phyloP scores from a whole-genome alignment of 2,113 vertebrate species.

The Sceloporus tristichus region DNA sequence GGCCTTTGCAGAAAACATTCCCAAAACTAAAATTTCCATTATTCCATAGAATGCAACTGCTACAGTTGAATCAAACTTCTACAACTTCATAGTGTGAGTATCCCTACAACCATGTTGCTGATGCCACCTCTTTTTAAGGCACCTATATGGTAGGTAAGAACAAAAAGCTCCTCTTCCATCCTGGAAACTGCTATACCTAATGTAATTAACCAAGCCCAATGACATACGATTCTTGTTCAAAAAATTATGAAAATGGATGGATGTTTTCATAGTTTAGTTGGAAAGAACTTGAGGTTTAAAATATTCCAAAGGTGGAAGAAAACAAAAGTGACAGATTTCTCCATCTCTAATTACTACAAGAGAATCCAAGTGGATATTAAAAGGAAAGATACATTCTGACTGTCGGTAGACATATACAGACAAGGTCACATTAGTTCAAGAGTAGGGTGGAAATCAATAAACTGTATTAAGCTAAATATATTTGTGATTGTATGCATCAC shows the following conservation, averaged over 20 bases:
- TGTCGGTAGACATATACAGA: background rate
- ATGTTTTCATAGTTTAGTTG: background rate
- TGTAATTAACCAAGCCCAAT: background rate
- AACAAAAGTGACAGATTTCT: background rate
- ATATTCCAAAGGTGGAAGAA: background rate
- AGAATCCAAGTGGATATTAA: fast-evolving
- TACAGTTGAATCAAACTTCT: too few species aligned
- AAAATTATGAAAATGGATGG: background rate
- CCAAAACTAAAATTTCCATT: too few species aligned
- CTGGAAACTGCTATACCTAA: background rate
- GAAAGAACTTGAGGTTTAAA: background rate
- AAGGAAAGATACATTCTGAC: background rate
- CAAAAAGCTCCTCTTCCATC: background rate
- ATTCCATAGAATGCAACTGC: too few species aligned
- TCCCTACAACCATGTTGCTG: too few species aligned
- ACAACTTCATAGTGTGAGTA: too few species aligned
- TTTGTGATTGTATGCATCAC: background rate
- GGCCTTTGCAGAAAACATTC: too few species aligned
- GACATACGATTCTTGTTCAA: background rate
- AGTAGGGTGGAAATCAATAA: background rate
- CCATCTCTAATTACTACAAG: background rate
- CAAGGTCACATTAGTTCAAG: background rate
- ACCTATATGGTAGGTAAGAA: background rate
- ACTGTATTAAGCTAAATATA: conserved; percentile 6
- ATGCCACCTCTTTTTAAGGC: background rate